Conservation (phyloP, 2,888 invertebrate species). For the Melipona bicolor region DNA sequence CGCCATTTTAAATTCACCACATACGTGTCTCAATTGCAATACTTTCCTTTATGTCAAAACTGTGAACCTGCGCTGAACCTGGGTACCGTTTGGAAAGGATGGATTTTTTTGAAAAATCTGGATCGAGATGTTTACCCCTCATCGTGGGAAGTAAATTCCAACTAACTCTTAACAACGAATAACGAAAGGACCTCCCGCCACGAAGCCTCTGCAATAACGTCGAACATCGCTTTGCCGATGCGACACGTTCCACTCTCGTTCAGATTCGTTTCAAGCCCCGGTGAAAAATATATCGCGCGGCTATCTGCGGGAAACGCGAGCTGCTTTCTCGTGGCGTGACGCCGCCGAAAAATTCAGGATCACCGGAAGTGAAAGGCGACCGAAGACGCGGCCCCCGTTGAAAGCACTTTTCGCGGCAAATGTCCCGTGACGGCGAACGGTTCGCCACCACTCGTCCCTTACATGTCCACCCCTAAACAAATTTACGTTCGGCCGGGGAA, state of each 20-base stretch:
- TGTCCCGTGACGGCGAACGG: conserved; percentile 81
- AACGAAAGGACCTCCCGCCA: neutral
- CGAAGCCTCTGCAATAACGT: neutral
- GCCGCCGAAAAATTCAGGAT: conserved; percentile 61
- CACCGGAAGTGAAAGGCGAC: conserved; percentile 62
- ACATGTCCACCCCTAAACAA: conserved; percentile 82
- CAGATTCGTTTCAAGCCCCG: neutral
- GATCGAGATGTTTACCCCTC: too few relatives aligned
- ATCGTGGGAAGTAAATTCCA: too few relatives aligned
- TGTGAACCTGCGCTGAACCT: too few relatives aligned
- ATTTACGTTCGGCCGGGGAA: conserved; percentile 76
- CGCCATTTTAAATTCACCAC: too few relatives aligned
- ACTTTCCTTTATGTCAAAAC: too few relatives aligned
- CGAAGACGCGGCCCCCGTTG: conserved; percentile 61
- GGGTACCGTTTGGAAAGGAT: too few relatives aligned
- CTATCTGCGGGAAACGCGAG: conserved; percentile 1
- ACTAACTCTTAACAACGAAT: neutral
- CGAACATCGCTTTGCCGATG: conserved; percentile 1
- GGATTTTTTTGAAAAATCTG: too few relatives aligned
- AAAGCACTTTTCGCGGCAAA: conserved; percentile 76
- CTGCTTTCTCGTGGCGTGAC: conserved; percentile 19
- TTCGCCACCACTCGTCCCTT: conserved; percentile 63
- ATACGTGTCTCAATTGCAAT: too few relatives aligned
- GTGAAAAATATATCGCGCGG: conserved; percentile 33
- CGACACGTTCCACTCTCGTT: neutral